These are phyloP conservation scores for Tyrophagus putrescentiae DNA, from an alignment of 1,140 invertebrate genomes.

Conservation along the genomic window DNA sequence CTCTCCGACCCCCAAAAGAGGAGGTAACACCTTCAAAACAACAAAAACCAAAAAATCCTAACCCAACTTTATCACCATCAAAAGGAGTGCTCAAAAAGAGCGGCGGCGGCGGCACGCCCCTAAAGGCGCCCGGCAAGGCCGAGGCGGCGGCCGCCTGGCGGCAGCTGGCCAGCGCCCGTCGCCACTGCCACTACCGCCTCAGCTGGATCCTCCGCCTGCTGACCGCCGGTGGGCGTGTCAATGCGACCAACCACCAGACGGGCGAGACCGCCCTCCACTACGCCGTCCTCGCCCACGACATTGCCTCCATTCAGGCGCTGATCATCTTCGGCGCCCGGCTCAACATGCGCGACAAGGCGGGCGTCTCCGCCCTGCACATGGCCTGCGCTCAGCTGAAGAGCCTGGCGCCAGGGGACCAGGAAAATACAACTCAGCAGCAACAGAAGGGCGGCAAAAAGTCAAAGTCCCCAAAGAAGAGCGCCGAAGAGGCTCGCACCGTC, in stretches of 20 bases:
- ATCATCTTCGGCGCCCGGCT: not conserved
- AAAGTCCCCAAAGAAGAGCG: not conserved
- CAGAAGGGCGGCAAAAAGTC: not conserved
- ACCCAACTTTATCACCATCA: too few relatives aligned
- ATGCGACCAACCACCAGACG: not conserved
- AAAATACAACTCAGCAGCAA: not conserved
- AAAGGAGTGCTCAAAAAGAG: too few relatives aligned
- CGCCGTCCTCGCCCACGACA: not conserved
- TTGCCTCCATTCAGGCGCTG: not conserved
- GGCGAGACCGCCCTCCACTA: slow-evolving; percentile 1
- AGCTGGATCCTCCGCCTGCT: slow-evolving; percentile 3
- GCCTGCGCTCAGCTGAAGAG: not conserved
- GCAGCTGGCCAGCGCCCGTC: not conserved
- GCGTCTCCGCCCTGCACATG: not conserved
- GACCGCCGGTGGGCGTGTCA: not conserved
- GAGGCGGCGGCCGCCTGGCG: too few relatives aligned
- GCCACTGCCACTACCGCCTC: not conserved
- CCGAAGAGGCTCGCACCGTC: not conserved
- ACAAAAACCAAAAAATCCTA: too few relatives aligned
- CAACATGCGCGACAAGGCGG: not conserved
- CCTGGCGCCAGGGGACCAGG: not conserved
- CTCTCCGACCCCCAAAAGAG: too few relatives aligned
- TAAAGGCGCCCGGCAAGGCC: too few relatives aligned
- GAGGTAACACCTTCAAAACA: too few relatives aligned
- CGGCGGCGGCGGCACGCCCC: too few relatives aligned